A percentile compares a stretch with the other conserved stretches of the same genome.
phyloP scores from a whole-genome alignment of 2,797 vertebrate species.

The Lagorchestes hirsutus region DNA sequence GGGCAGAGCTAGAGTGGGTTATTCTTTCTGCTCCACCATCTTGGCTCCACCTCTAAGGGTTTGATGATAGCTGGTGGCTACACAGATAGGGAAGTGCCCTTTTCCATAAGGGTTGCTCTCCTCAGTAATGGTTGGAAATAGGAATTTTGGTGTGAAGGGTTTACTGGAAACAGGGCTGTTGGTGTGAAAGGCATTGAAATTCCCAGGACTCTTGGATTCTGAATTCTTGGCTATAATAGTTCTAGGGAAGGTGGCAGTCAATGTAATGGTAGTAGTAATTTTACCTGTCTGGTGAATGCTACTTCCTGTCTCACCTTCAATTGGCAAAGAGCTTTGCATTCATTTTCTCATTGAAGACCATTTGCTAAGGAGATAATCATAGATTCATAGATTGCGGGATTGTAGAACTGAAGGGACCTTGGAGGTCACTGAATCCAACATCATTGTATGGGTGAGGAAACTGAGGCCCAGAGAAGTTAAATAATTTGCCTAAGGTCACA shows the following conservation, averaged over 20 bases:
- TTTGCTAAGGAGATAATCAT: not conserved
- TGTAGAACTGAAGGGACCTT: not conserved
- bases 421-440: not conserved
- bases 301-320: not conserved
- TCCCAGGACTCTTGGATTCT: not conserved
- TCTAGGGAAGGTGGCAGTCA: not conserved
- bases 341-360: not conserved
- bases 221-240: not conserved
- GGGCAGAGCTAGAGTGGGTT: too few species aligned
- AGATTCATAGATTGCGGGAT: not conserved
- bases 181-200: not conserved
- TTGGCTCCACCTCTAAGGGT: too few species aligned
- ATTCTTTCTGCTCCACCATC: too few species aligned
- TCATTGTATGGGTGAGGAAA: not conserved
- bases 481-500: not conserved
- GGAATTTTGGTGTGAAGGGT: too few species aligned
- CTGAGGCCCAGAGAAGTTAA: not conserved
- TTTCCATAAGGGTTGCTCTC: not conserved
- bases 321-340: not conserved
- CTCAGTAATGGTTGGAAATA: not conserved
- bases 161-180: not conserved
- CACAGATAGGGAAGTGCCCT: not conserved
- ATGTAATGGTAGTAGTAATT: not conserved
- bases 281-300: not conserved
- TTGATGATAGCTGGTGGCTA: not conserved